These are phyloP conservation scores for Oligia latruncula DNA, from an alignment of 2,888 invertebrate species.

Conservation along the genomic window DNA sequence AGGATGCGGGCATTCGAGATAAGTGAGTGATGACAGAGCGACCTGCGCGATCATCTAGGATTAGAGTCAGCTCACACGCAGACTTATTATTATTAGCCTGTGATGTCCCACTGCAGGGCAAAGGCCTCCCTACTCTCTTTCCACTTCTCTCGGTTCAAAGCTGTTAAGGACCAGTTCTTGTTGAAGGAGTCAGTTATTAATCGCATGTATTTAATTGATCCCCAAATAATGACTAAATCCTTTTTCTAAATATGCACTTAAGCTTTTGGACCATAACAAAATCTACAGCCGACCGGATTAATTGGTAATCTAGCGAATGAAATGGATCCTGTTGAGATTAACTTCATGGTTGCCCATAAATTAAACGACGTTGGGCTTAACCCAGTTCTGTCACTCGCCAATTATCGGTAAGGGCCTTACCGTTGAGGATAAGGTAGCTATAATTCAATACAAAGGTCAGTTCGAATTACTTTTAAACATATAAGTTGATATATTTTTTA, in stretches of 20 bases:
- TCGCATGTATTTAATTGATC: not conserved
- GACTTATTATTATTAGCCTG: not conserved
- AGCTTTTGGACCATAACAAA: not conserved
- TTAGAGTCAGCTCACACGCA: too few species aligned
- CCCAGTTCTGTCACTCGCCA: conserved; percentile 1
- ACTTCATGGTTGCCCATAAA: not conserved
- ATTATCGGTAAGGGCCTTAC: not conserved
- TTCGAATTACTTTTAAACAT: too few species aligned
- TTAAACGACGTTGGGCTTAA: not conserved
- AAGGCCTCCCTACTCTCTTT: too few species aligned
- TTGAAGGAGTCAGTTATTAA: not conserved
- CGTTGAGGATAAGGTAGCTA: not conserved
- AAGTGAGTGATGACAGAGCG: not conserved
- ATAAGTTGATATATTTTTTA: too few species aligned
- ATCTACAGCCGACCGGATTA: not conserved
- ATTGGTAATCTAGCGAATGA: not conserved
- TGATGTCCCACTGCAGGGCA: too few species aligned
- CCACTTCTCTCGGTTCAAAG: too few species aligned
- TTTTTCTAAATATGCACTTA: not conserved
- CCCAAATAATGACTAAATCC: not conserved
- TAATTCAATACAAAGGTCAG: too few species aligned
- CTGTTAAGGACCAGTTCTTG: too few species aligned
- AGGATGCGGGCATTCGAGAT: not conserved
- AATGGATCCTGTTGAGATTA: not conserved
- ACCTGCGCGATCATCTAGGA: not conserved